Percentiles rank a stretch among this genome's conserved stretches.
phyloP scores from a whole-genome alignment of 2,888 invertebrate species.

The Hofmannophila pseudospretella region DNA sequence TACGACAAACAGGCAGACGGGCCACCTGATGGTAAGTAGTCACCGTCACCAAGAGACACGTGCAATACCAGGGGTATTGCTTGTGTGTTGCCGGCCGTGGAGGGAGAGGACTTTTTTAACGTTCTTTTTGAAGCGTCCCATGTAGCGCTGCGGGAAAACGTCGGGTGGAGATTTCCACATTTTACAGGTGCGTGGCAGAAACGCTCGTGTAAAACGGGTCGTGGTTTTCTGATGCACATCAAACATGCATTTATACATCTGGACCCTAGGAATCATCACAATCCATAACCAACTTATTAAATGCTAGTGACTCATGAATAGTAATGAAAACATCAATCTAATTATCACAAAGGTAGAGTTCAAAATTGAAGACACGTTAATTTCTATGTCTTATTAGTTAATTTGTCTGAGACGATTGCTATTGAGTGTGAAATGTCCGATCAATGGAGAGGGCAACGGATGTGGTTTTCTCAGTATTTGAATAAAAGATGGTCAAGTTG shows the following conservation, averaged over 20 bases:
- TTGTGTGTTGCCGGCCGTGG: too few species aligned
- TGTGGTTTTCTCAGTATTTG: conserved; percentile 49
- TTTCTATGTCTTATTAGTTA: not conserved
- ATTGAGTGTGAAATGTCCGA: conserved; percentile 32
- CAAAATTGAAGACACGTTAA: conserved; percentile 3
- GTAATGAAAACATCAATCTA: not conserved
- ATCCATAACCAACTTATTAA: conserved; percentile 7
- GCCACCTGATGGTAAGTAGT: too few species aligned
- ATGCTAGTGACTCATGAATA: conserved; percentile 1
- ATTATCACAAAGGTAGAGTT: conserved; percentile 6
- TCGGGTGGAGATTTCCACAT: too few species aligned
- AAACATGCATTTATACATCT: conserved; percentile 6
- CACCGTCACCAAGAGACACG: too few species aligned
- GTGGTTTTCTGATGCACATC: too few species aligned
- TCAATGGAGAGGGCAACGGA: conserved; percentile 46
- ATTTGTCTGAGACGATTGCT: conserved; percentile 11
- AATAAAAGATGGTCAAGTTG: conserved; percentile 48
- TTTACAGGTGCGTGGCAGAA: too few species aligned
- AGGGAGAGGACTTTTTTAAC: too few species aligned
- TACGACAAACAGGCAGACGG: too few species aligned
- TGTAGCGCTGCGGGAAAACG: too few species aligned
- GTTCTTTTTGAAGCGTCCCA: too few species aligned
- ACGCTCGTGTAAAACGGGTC: too few species aligned
- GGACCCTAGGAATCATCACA: conserved; percentile 6
- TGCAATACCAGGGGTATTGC: too few species aligned